Conservation (phyloP, 2,797 vertebrate species). For the Liasis olivaceus region DNA sequence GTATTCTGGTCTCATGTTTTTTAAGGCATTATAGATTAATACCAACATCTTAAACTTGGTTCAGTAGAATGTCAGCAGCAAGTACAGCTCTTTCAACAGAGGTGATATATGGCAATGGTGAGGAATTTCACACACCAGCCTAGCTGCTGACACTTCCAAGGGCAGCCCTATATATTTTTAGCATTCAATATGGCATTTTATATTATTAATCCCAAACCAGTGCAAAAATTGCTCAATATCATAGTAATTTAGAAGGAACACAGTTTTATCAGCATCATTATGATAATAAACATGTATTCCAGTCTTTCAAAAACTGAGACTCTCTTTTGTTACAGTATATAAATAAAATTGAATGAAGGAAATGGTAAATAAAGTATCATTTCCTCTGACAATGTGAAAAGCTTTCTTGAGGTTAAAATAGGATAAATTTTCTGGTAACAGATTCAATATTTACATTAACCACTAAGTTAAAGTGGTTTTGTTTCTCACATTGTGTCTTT, state of each 20-base stretch:
- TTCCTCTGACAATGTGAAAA: slow-evolving; percentile 24
- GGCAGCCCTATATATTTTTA: background rate
- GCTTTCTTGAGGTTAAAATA: slow-evolving; percentile 4
- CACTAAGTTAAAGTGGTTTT: slow-evolving; percentile 19
- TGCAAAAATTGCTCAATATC: slow-evolving; percentile 31
- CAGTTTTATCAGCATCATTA: background rate
- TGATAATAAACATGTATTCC: background rate
- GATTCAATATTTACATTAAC: slow-evolving; percentile 10
- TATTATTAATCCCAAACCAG: slow-evolving; percentile 37
- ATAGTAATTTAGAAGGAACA: background rate
- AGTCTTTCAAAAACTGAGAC: background rate
- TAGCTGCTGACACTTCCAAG: background rate
- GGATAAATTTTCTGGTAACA: slow-evolving; percentile 12
- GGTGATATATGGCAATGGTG: background rate
- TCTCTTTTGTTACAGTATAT: background rate
- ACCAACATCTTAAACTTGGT: background rate
- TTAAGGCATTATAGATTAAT: background rate
- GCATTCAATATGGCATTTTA: slow-evolving; percentile 16
- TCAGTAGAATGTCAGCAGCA: background rate
- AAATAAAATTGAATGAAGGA: background rate
- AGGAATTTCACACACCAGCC: background rate
- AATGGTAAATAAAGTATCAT: slow-evolving; percentile 4
- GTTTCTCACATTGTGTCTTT: slow-evolving; percentile 4
- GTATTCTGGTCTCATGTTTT: background rate
- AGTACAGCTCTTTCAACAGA: background rate